Evolutionary conservation across 2,888 invertebrate genomes (phyloP).

Genomic region (Xylocampa areola): DNA sequence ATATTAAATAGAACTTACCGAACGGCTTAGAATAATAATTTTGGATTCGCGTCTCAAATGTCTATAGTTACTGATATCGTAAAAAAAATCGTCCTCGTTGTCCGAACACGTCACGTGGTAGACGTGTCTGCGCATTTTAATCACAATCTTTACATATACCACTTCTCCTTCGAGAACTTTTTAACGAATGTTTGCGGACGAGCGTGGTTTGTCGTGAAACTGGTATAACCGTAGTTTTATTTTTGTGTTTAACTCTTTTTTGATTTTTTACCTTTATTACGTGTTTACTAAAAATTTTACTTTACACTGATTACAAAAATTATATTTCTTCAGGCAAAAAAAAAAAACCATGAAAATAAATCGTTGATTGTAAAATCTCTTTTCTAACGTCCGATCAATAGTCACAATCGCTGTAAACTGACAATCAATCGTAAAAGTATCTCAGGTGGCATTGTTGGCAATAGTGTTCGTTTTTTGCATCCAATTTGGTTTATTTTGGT

Average conservation of each 20-base stretch:
- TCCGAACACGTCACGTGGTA: slow-evolving; percentile 69
- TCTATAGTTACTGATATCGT: slow-evolving; percentile 66
- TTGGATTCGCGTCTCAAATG: slow-evolving; percentile 76
- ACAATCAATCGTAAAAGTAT: slow-evolving; percentile 42
- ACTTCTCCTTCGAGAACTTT: slow-evolving; percentile 38
- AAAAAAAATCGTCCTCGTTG: slow-evolving; percentile 68
- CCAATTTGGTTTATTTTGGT: slow-evolving; percentile 41
- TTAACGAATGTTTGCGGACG: neutral
- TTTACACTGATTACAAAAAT: neutral
- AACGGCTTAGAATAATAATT: slow-evolving; percentile 71
- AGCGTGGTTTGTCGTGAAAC: neutral
- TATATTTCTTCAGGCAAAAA: too few relatives aligned
- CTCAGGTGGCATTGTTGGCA: slow-evolving; percentile 26
- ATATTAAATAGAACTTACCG: slow-evolving; percentile 71
- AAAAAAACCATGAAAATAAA: too few relatives aligned
- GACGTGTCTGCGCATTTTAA: slow-evolving; percentile 75
- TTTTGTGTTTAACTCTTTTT: neutral
- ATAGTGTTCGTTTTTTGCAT: slow-evolving; percentile 45
- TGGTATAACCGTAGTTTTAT: neutral
- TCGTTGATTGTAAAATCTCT: neutral
- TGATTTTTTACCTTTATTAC: neutral
- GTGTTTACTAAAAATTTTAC: neutral
- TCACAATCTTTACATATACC: slow-evolving; percentile 36
- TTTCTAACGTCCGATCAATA: slow-evolving; percentile 45
- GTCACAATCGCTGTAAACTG: slow-evolving; percentile 41